A percentile compares a stretch with the other conserved stretches of the same genome.
Conservation (phyloP, 1,140 invertebrate genomes). For the Caenorhabditis tropicalis region DNA sequence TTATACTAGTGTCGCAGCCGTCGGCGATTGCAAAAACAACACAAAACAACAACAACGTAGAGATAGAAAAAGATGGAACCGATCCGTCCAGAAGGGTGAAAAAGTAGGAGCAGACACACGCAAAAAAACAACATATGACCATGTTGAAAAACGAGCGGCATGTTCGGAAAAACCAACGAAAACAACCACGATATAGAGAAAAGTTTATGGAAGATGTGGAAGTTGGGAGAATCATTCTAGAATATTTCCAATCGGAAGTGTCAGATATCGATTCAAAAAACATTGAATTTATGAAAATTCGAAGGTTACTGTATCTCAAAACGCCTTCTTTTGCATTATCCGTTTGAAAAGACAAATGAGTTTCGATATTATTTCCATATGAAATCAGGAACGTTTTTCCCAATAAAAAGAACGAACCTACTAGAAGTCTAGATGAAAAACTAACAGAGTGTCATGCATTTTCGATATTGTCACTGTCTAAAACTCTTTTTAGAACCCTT, state of each 20-base stretch:
- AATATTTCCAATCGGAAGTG: too few species aligned
- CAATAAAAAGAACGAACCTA: not conserved
- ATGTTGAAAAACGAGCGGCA: conserved; percentile 23
- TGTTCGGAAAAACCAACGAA: not conserved
- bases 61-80: not conserved
- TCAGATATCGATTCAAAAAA: too few species aligned
- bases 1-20: conserved; percentile 20
- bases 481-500: not conserved
- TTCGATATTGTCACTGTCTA: not conserved
- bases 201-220: not conserved
- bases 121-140: conserved; percentile 42
- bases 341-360: too few species aligned
- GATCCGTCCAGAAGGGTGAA: not conserved
- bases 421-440: not conserved
- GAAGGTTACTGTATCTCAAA: too few species aligned
- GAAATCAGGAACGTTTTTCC: too few species aligned
- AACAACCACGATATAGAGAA: not conserved
- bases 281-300: too few species aligned
- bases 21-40: conserved; percentile 41
- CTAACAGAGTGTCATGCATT: conserved; percentile 16
- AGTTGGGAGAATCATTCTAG: not conserved
- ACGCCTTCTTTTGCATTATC: too few species aligned
- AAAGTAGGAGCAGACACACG: not conserved
- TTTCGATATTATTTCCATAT: too few species aligned
- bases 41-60: conserved; percentile 32